phyloP scores from a whole-genome alignment of 2,113 vertebrate genomes.

The Syngnathus typhle region DNA sequence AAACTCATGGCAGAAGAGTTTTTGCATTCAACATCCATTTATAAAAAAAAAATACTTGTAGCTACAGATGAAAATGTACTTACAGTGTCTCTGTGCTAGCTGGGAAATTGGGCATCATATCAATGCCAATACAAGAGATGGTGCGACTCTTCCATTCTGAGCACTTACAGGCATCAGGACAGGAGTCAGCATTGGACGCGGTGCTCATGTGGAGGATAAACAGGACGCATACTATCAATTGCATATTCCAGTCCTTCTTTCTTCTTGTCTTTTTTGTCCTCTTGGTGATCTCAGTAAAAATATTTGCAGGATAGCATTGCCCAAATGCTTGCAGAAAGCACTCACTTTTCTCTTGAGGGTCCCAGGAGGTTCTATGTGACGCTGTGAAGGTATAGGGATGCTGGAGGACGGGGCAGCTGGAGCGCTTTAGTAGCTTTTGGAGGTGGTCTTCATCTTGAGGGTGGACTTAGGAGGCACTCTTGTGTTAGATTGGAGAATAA shows the following conservation, averaged over 20 bases:
- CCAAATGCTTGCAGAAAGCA: not conserved
- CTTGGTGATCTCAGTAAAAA: not conserved
- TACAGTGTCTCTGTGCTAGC: slow-evolving; percentile 82
- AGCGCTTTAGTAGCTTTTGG: slow-evolving; percentile 39
- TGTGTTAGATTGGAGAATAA: slow-evolving; percentile 41
- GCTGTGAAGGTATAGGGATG: slow-evolving; percentile 40
- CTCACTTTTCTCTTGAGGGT: slow-evolving; percentile 25
- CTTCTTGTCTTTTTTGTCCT: slow-evolving; percentile 8
- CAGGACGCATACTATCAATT: slow-evolving; percentile 50
- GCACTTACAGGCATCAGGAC: slow-evolving; percentile 78
- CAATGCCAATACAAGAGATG: slow-evolving; percentile 80
- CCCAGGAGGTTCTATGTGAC: slow-evolving; percentile 23
- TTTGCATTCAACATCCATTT: slow-evolving; percentile 31
- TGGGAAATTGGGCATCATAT: slow-evolving; percentile 79
- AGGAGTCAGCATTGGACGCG: slow-evolving; percentile 43
- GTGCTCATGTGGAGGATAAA: slow-evolving; percentile 39
- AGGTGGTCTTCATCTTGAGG: slow-evolving; percentile 54
- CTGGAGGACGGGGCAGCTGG: slow-evolving; percentile 37
- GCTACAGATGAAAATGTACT: slow-evolving; percentile 70
- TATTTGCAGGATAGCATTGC: not conserved
- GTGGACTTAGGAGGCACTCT: slow-evolving; percentile 53
- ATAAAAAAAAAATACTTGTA: slow-evolving; percentile 23
- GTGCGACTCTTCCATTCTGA: slow-evolving; percentile 75
- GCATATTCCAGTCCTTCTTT: slow-evolving; percentile 41
- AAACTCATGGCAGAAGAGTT: not conserved